These are phyloP conservation scores for Ridgeia piscesae DNA, from an alignment of 1,140 invertebrate species.

Conservation along the genomic window DNA sequence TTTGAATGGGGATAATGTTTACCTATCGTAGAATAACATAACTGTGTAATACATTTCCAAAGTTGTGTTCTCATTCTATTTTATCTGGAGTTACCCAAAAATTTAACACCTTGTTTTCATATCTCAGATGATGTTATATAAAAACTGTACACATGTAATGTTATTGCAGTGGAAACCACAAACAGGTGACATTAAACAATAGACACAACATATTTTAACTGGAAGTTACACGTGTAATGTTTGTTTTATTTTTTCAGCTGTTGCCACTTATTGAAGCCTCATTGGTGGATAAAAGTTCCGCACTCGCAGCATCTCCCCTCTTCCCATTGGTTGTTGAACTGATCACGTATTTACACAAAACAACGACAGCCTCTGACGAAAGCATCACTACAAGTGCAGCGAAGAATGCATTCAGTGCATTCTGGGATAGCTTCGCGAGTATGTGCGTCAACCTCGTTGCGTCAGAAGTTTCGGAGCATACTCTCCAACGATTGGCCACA, in stretches of 20 bases:
- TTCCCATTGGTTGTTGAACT: constrained; percentile 36
- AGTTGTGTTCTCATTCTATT: too few relatives aligned
- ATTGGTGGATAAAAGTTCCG: constrained; percentile 37
- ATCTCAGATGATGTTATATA: neutral
- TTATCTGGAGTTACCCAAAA: too few relatives aligned
- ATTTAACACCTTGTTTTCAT: neutral
- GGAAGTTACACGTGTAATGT: constrained; percentile 27
- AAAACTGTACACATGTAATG: neutral
- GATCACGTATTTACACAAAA: constrained; percentile 27
- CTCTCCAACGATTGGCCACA: neutral
- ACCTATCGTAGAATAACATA: too few relatives aligned
- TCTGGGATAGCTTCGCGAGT: constrained; percentile 19
- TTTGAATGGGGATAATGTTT: too few relatives aligned
- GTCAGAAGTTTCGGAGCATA: neutral
- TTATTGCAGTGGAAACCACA: neutral
- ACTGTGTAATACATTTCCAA: too few relatives aligned
- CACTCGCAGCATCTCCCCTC: constrained; percentile 39
- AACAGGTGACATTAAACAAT: neutral
- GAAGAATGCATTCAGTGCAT: neutral
- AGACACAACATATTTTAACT: constrained; percentile 14
- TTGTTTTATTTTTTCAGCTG: constrained; percentile 37
- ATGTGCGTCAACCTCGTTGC: constrained; percentile 12
- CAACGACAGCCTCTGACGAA: constrained; percentile 1
- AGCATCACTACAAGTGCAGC: neutral
- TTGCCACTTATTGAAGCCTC: constrained; percentile 44